phyloP scores from a whole-genome alignment of 2,797 vertebrate genomes.

The Sus cebifrons region DNA sequence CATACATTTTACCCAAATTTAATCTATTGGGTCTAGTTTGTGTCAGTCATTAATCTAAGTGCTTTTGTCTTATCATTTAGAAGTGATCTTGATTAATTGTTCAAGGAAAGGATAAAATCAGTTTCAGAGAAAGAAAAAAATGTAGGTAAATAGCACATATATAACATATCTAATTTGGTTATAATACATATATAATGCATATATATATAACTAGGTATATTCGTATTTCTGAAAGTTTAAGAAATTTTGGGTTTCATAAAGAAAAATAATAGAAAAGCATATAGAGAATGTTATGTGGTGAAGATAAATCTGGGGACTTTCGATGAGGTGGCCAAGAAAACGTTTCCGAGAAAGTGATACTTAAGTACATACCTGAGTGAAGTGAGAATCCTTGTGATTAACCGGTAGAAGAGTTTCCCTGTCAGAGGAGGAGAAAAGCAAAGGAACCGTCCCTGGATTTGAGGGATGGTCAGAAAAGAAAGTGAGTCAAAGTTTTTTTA shows the following conservation, averaged over 20 bases:
- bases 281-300: background rate
- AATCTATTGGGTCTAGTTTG: background rate
- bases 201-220: background rate
- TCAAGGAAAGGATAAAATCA: background rate
- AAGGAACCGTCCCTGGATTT: background rate
- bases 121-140: background rate
- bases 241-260: background rate
- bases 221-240: constrained; percentile 19
- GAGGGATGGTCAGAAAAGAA: background rate
- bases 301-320: background rate
- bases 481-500: background rate
- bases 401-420: background rate
- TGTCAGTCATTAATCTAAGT: background rate
- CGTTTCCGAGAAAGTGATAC: background rate
- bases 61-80: background rate
- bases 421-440: background rate
- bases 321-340: background rate
- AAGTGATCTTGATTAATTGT: background rate
- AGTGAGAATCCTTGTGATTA: background rate
- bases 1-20: background rate
- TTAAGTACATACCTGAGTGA: background rate
- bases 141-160: background rate
- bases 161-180: background rate
- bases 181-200: background rate
- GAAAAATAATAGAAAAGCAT: background rate